A percentile compares a stretch with the other conserved stretches of the same genome.
These are phyloP conservation scores for Hedychridium roseum DNA, from an alignment of 2,888 invertebrate genomes.

Conservation along the genomic window DNA sequence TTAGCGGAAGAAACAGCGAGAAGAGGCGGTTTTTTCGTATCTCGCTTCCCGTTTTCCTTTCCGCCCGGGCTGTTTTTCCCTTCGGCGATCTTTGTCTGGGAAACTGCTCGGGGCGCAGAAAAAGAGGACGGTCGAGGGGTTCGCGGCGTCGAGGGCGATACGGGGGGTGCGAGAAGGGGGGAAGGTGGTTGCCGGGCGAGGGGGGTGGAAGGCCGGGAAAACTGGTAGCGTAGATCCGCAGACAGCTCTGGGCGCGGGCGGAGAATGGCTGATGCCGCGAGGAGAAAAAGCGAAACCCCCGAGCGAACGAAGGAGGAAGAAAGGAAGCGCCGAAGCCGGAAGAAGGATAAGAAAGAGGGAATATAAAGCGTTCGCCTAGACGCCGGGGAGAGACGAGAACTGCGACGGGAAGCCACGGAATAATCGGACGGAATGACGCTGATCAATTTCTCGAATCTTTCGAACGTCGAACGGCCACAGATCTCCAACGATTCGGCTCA, in stretches of 20 bases:
- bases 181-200: conserved; percentile 23
- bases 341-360: conserved; percentile 26
- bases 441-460: conserved; percentile 54
- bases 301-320: conserved; percentile 22
- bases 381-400: conserved; percentile 17
- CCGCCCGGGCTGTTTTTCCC: conserved; percentile 8
- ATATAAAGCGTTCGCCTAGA: conserved; percentile 21
- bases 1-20: conserved; percentile 51
- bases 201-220: conserved; percentile 29
- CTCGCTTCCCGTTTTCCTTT: conserved; percentile 18
- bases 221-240: conserved; percentile 46
- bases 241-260: conserved; percentile 46
- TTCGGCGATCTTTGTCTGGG: conserved; percentile 44
- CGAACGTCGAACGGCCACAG: conserved; percentile 35
- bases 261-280: conserved; percentile 52
- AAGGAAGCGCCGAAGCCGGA: conserved; percentile 13
- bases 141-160: conserved; percentile 9
- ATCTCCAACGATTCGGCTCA: no score
- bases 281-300: no score
- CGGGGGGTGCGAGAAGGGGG: conserved; percentile 15
- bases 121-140: conserved; percentile 27
- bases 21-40: conserved; percentile 26
- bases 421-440: conserved; percentile 53
- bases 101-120: conserved; percentile 21
- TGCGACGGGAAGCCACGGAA: conserved; percentile 32